Base-by-base conservation (phyloP, 2,888 invertebrate species). In the Acleris literana region DNA sequence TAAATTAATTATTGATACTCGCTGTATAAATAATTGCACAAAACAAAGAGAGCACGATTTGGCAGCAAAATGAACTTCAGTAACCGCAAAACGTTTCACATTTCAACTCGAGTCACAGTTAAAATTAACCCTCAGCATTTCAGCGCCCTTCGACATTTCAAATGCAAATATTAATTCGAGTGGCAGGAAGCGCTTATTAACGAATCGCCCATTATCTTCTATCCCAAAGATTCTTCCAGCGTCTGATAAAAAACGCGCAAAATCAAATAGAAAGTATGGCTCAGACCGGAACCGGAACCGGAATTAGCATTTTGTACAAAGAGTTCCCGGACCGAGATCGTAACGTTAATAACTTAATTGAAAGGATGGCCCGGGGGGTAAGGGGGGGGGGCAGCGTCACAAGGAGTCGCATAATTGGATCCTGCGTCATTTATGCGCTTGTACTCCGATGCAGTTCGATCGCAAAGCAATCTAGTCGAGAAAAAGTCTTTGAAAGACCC, bases 241-340 rank as follows among this genome's bases (percentile, higher is more conserved):
- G 61, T 73, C 69, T 63, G 46, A 71, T 68, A 71, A 73, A 74
- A 72, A 76, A 73, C 70, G 73, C 73, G 75, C 70, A 68, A 72
- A 74, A 71, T 74, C 72, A 72, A 75, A 74, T 74, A 64, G 68
- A 71, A 69, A 74, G 74, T 73, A 63, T 56, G 70, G 70, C 63
- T 67, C 61, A 67, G 58, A 53, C 54, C 53, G 53, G 61, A 53
- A 70, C 61, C 60, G 69, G 65, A 70, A 68, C 70, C 58, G 64
- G 68, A 69, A 77, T 80, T 78, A 78, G 74, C 79, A 75, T 79
- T 79, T 73, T 68, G 67, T 70, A 69, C 74, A 76, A 76, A 76
- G 72, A 75, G 69, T 67, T 52, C 53, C 59, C 44, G 52, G 61
- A 63, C 53, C 59, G 56, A 63, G 73, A 63, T 73, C 74, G 73